These are phyloP conservation scores for Dryomyza anilis DNA, from an alignment of 2,888 invertebrate species.

Conservation along the genomic window DNA sequence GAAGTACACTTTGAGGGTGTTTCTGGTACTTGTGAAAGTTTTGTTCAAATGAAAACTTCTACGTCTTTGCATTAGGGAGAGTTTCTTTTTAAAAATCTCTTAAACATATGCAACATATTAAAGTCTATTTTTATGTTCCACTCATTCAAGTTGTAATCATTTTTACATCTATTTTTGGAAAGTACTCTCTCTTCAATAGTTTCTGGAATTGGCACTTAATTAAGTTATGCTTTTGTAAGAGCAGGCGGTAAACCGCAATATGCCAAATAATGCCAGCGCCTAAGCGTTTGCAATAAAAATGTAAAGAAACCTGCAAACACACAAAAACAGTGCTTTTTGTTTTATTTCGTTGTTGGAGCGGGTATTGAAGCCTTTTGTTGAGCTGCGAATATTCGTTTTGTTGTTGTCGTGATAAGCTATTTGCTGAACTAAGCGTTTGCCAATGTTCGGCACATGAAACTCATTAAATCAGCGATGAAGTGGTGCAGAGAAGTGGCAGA, in stretches of 20 bases:
- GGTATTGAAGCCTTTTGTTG: neutral
- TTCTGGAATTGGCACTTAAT: neutral
- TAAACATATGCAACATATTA: no score
- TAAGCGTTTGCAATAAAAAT: neutral
- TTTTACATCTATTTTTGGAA: no score
- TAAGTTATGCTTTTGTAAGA: neutral
- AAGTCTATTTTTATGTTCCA: no score
- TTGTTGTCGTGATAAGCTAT: constrained; percentile 14
- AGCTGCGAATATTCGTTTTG: neutral
- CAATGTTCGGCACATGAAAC: constrained; percentile 12
- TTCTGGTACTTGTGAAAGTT: no score
- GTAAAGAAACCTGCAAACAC: neutral
- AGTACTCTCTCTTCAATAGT: neutral
- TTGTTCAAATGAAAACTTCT: no score
- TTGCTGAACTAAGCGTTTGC: constrained; percentile 1
- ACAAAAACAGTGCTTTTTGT: neutral
- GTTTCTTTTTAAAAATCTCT: no score
- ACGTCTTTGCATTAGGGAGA: no score
- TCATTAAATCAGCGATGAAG: constrained; percentile 9
- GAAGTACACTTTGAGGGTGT: no score
- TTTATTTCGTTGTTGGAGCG: neutral
- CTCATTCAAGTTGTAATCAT: no score
- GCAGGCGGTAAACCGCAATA: no score
- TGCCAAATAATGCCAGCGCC: neutral
- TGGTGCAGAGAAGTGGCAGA: neutral